Base-by-base conservation (phyloP, 2,888 invertebrate genomes). In the Drosophila phalerata region DNA sequence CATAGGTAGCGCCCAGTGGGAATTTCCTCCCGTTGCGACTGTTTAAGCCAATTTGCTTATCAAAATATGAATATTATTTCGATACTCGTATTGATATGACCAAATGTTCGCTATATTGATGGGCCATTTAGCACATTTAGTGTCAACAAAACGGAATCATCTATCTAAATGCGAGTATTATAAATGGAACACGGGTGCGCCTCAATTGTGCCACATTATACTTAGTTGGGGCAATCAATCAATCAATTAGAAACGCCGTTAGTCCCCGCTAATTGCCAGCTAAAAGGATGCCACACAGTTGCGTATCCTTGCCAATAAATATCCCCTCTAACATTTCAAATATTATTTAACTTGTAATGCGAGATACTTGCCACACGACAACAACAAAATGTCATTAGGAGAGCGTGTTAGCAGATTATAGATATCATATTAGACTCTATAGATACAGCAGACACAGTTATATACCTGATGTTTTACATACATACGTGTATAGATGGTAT, bases 21-120 rank as follows among this genome's bases (percentile, higher is more conserved):
- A 28, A 28, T 28, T 28, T 8, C 8, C 28, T 28, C 13, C 13
- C 55, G 42, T 37, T 43, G 22, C n/a, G 25, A 49, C 34, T 43
- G 13, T 22, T 51, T 34, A 34, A 30, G 55, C 22, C 69, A 72
- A 74, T 74, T 81, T 77, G 76, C 70, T 78, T 79, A 79, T 77
- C 77, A 56, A 71, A 81, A 67, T 77, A 72, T 70, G 65, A 63
- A 63, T 69, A 74, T 86, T 69, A 71, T 76, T 72, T 57, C 43
- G 47, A 43, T 55, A 55, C n/a, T 19, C 30, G 60, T 58, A 66
- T 64, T 74, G 69, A 67, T 73, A 66, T 48, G 49, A 40, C 32
- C 66, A 80, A 77, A 66, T 67, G 66, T 58, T 66, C 51, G 58
- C 53, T 25, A 79, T 64, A 63, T 67, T 72, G 58, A 51, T 55